These are phyloP conservation scores for Thereva nobilitata DNA, from an alignment of 2,888 invertebrate genomes.

Conservation along the genomic window DNA sequence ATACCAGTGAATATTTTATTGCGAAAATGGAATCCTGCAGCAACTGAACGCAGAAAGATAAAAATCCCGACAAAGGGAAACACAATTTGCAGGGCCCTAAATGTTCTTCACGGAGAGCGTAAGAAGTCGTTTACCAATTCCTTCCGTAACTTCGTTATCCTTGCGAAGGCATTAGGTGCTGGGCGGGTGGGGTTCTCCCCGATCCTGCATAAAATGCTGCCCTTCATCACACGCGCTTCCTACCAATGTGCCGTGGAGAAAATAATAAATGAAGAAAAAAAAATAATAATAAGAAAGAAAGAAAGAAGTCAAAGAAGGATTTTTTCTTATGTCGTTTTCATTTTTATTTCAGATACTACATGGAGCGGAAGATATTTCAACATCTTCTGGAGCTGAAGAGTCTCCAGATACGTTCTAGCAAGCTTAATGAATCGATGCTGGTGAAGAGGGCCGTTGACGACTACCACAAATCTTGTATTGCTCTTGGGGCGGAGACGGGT, in stretches of 20 bases:
- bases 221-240: not conserved
- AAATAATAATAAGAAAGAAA: not conserved
- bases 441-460: constrained; percentile 86
- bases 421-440: constrained; percentile 83
- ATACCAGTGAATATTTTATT: constrained; percentile 20
- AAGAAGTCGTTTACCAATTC: constrained; percentile 17
- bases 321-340: constrained; percentile 8
- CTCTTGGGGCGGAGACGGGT: constrained; percentile 62
- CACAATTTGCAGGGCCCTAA: constrained; percentile 3
- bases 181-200: not conserved
- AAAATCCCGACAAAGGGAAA: constrained; percentile 19
- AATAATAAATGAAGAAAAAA: not conserved
- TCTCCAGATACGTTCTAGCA: constrained; percentile 86
- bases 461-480: constrained; percentile 76
- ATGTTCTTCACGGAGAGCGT: constrained; percentile 6
- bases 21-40: constrained; percentile 19
- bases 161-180: too few relatives aligned
- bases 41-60: constrained; percentile 6
- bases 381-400: constrained; percentile 90
- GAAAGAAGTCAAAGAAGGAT: not conserved
- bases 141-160: not conserved
- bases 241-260: not conserved
- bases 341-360: constrained; percentile 71
- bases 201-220: too few relatives aligned
- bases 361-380: constrained; percentile 90